Conservation (phyloP, 1,140 invertebrate species). For the Ganaspis sp. region DNA sequence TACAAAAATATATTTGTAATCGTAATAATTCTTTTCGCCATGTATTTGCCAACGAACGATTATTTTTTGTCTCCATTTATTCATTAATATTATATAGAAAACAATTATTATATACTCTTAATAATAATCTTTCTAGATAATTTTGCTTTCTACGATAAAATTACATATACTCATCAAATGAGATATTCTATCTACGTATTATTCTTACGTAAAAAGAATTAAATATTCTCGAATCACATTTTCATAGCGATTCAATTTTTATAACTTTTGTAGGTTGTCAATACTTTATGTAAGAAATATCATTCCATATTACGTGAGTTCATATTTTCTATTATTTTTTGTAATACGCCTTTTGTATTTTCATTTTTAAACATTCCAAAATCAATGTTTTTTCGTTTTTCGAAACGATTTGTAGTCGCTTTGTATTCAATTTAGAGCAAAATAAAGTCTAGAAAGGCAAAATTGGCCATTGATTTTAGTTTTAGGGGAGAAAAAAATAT, state of each 20-base stretch:
- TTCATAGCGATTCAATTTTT: not conserved
- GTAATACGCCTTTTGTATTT: constrained; percentile 60
- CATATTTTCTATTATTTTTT: constrained; percentile 54
- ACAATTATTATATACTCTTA: constrained; percentile 69
- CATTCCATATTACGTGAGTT: constrained; percentile 7
- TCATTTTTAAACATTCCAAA: constrained; percentile 73
- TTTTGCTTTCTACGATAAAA: constrained; percentile 59
- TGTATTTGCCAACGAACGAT: constrained; percentile 75
- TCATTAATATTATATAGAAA: constrained; percentile 71
- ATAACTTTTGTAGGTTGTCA: not conserved
- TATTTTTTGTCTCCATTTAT: constrained; percentile 70
- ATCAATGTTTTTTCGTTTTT: constrained; percentile 69
- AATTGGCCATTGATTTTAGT: not conserved
- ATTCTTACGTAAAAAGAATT: not conserved
- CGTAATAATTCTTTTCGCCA: constrained; percentile 72
- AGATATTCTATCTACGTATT: not conserved
- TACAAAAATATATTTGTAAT: constrained; percentile 68
- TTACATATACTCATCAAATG: constrained; percentile 25
- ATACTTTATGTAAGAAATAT: not conserved
- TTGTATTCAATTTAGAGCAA: constrained; percentile 76
- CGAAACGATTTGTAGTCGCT: constrained; percentile 70
- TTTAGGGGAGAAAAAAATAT: not conserved
- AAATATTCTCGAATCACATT: not conserved
- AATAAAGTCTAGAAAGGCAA: constrained; percentile 77
- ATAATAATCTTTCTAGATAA: constrained; percentile 74